Base-by-base conservation (phyloP, 2,888 invertebrate genomes). In the Rotaria sp. region DNA sequence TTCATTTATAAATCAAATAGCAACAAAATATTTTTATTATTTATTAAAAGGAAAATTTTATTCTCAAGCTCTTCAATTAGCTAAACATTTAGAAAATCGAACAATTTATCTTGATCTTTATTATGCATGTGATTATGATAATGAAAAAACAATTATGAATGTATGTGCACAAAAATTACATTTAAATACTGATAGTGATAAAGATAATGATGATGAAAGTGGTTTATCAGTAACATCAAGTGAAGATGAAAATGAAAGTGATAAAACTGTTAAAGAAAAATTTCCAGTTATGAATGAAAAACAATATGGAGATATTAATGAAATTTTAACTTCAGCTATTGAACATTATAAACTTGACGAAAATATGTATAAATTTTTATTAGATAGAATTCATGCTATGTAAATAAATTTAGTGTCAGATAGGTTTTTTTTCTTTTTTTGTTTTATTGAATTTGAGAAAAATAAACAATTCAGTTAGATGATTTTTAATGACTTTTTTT, bases 321-420 rank as follows among this genome's bases (percentile, higher is more conserved):
- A 80, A 80, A 80, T 80, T n/a, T 15, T 80, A 41, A 45, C 38
- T 26, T 80, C 80, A 13, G 80, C 80, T 21, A 80, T 80, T 45
- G 45, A 80, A 45, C 80, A 80, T 45, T 80, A 80, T 80, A 80
- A 80, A 80, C 45, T 80, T 3, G 80, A 80, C 15, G 80, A 80
- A 80, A 80, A 80, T 45, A 45, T 80, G 45, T 80, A n/a, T 80
- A 41, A 26, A 24, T 45, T 80, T 45, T 45, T 80, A 80, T 1
- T 45, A 41, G 80, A 80, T n/a, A 41, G 45, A 45, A 45, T 80
- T 11, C 45, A 80, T 45, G 26, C 45, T 45, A 2, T 45, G 10
- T 80, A 41, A 80, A 41, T 38, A 13, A 45, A 45, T 45, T 80
- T 80, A 11, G 45, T n/a, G 45, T 80, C 45, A 45, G 41, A 80